A percentile compares a stretch with the other conserved stretches of the same genome.
Evolutionary conservation across 35 echinoderm and acorn worm genomes (phyloP).

Genomic region (Ophiothrix spiculata): DNA sequence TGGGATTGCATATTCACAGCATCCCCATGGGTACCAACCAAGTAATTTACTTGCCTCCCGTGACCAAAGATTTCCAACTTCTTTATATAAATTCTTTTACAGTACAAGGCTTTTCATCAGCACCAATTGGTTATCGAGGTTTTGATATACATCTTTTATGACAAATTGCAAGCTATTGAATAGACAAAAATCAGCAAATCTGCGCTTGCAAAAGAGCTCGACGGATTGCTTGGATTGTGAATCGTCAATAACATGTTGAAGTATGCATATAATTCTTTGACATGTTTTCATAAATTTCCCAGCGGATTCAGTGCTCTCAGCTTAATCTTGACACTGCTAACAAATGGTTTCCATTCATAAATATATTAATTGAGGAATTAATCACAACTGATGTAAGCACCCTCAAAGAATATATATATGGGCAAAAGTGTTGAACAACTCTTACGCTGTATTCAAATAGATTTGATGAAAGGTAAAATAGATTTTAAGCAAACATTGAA

Average conservation of each 20-base stretch:
- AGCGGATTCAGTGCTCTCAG: background rate
- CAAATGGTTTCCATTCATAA: background rate
- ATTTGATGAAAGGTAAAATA: too few relatives aligned
- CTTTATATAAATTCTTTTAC: constrained; percentile 10
- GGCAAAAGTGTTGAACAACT: too few relatives aligned
- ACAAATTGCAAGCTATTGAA: background rate
- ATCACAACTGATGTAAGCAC: background rate
- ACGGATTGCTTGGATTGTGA: background rate
- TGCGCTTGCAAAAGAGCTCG: background rate
- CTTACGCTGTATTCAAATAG: too few relatives aligned
- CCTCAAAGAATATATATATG: too few relatives aligned
- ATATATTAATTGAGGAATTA: background rate
- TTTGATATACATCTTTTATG: constrained; percentile 9
- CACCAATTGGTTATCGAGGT: background rate
- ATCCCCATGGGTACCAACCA: background rate
- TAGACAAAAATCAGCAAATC: background rate
- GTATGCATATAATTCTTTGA: constrained; percentile 10
- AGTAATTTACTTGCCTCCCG: constrained; percentile 2
- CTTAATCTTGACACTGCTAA: background rate
- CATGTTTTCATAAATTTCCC: background rate
- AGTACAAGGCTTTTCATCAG: background rate
- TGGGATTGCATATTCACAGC: background rate
- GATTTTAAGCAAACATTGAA: too few relatives aligned
- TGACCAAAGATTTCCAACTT: background rate
- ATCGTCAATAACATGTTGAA: constrained; percentile 10